phyloP scores from a whole-genome alignment of 2,113 vertebrate genomes.

The Centropus bengalensis region DNA sequence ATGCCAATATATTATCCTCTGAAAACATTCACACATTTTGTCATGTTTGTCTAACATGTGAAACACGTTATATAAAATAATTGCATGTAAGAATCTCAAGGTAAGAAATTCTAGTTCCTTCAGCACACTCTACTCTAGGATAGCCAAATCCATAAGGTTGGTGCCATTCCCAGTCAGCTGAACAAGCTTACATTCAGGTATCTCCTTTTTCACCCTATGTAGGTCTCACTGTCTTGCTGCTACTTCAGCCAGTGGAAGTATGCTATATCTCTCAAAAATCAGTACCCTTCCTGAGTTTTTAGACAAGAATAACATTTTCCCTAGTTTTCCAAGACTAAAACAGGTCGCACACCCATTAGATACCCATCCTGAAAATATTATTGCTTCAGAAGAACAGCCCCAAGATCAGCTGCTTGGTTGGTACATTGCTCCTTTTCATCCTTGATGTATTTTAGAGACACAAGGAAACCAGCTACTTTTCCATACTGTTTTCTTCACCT shows the following conservation, averaged over 20 bases:
- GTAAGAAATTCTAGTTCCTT: not conserved
- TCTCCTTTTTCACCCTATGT: not conserved
- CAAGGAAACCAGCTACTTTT: not conserved
- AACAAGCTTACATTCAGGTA: not conserved
- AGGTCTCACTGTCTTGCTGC: not conserved
- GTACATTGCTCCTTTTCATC: not conserved
- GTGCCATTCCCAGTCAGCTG: not conserved
- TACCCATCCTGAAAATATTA: not conserved
- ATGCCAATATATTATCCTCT: constrained; percentile 73
- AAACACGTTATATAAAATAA: constrained; percentile 36
- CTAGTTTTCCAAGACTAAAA: not conserved
- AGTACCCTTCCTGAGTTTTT: not conserved
- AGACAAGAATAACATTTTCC: not conserved
- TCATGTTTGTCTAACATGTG: constrained; percentile 8
- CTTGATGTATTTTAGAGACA: not conserved
- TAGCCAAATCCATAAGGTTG: not conserved
- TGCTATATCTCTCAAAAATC: not conserved
- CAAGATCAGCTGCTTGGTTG: not conserved
- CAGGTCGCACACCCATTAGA: not conserved
- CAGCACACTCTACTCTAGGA: not conserved
- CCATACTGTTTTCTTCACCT: not conserved
- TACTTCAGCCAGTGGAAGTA: not conserved
- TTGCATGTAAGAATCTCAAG: not conserved
- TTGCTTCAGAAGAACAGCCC: not conserved
- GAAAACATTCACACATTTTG: constrained; percentile 49